Conservation (phyloP, 2,888 invertebrate genomes). For the Dastarcus helophoroides region DNA sequence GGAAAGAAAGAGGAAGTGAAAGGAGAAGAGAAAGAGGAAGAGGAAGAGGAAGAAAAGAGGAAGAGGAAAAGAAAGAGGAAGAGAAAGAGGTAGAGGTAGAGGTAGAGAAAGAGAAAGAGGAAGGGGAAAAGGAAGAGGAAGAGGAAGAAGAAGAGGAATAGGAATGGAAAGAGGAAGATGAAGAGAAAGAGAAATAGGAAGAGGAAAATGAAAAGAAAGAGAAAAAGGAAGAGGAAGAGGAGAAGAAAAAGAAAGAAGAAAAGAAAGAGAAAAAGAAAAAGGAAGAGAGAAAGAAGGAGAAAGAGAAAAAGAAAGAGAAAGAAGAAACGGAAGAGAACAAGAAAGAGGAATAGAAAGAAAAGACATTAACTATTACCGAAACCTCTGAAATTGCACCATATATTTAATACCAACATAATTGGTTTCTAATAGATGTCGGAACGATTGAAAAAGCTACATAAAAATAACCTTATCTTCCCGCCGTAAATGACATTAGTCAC, state of each 20-base stretch:
- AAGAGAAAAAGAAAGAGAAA: background rate
- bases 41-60: background rate
- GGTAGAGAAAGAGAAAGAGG: background rate
- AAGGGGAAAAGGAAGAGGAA: background rate
- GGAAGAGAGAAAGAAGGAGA: conserved; percentile 2
- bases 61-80: background rate
- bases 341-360: background rate
- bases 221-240: background rate
- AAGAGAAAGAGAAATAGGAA: conserved; percentile 1
- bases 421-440: too few relatives aligned
- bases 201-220: too few relatives aligned
- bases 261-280: too few relatives aligned
- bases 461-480: too few relatives aligned
- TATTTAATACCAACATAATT: too few relatives aligned
- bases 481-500: too few relatives aligned
- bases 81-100: background rate
- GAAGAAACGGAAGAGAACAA: background rate
- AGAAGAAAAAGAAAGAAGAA: background rate
- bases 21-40: too few relatives aligned
- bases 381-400: too few relatives aligned
- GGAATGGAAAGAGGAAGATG: too few relatives aligned
- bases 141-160: too few relatives aligned
- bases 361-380: too few relatives aligned
- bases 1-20: background rate
- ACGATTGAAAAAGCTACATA: too few relatives aligned